Conservation (phyloP, 30 jellyfish, hydroid and myxozoan species). For the Turritopsis dohrnii region DNA sequence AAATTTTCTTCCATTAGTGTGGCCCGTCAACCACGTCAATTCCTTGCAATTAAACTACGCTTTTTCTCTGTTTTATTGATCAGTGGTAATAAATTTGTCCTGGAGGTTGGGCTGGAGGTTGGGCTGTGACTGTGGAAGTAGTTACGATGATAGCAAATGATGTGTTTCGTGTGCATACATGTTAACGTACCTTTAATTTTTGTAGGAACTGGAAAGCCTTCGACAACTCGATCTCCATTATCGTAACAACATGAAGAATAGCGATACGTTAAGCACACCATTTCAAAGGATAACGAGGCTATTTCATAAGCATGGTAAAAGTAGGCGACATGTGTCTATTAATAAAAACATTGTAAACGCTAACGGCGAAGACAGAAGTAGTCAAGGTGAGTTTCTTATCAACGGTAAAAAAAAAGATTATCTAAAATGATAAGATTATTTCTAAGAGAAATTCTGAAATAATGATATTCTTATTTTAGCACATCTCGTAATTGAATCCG, state of each 20-base stretch:
- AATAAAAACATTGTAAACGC: constrained; percentile 5
- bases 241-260: not conserved
- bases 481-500: constrained; percentile 36
- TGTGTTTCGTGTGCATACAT: not conserved
- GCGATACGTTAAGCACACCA: constrained; percentile 31
- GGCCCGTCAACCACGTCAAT: not conserved
- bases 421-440: not conserved
- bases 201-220: not conserved
- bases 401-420: too few relatives aligned
- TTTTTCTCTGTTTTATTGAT: not conserved
- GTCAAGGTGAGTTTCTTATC: not conserved
- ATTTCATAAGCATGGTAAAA: constrained; percentile 15
- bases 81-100: not conserved
- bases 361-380: constrained; percentile 23
- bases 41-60: not conserved
- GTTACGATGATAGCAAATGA: not conserved
- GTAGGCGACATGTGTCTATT: constrained; percentile 21
- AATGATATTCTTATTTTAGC: constrained; percentile 13
- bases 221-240: constrained; percentile 16
- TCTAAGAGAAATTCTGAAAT: not conserved
- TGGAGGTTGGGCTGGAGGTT: not conserved
- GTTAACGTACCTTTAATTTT: not conserved
- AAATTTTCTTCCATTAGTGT: not conserved
- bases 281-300: constrained; percentile 27
- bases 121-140: not conserved